Percentiles rank a stretch among this genome's conserved stretches.
Evolutionary conservation across 1,140 invertebrate species (phyloP).

Genomic region (Euura lappo): DNA sequence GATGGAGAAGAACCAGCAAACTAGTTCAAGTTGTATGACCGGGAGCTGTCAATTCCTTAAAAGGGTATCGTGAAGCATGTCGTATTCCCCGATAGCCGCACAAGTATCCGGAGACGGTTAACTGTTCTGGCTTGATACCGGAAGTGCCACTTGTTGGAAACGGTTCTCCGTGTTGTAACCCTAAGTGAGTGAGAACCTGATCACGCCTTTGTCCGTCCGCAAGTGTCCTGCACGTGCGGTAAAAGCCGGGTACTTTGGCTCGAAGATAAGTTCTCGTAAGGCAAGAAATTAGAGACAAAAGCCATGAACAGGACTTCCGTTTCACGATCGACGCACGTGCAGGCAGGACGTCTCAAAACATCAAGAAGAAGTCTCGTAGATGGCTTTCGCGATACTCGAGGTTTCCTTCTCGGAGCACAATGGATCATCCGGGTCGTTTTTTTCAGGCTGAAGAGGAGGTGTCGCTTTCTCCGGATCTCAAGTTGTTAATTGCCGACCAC

Average conservation of each 20-base stretch:
- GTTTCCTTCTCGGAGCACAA: too few relatives aligned
- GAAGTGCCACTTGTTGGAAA: conserved; percentile 1
- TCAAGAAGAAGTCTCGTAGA: neutral
- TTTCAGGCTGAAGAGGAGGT: too few relatives aligned
- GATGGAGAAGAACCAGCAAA: too few relatives aligned
- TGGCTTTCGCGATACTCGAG: neutral
- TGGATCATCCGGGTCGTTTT: too few relatives aligned
- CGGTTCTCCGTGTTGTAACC: neutral
- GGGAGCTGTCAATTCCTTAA: neutral
- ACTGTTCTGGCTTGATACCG: neutral
- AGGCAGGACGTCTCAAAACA: neutral
- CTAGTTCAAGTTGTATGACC: too few relatives aligned
- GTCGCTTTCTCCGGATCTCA: too few relatives aligned
- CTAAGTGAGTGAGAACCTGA: neutral
- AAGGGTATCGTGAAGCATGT: neutral
- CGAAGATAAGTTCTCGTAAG: neutral
- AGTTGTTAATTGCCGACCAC: too few relatives aligned
- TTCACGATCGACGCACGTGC: neutral
- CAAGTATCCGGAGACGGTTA: too few relatives aligned
- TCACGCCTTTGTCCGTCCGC: neutral
- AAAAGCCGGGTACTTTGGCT: neutral
- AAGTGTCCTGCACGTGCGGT: neutral
- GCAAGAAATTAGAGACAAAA: neutral
- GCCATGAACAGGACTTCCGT: neutral
- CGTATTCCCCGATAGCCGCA: too few relatives aligned